These are phyloP conservation scores for Elegia similella DNA, from an alignment of 2,888 invertebrate genomes.

Conservation along the genomic window DNA sequence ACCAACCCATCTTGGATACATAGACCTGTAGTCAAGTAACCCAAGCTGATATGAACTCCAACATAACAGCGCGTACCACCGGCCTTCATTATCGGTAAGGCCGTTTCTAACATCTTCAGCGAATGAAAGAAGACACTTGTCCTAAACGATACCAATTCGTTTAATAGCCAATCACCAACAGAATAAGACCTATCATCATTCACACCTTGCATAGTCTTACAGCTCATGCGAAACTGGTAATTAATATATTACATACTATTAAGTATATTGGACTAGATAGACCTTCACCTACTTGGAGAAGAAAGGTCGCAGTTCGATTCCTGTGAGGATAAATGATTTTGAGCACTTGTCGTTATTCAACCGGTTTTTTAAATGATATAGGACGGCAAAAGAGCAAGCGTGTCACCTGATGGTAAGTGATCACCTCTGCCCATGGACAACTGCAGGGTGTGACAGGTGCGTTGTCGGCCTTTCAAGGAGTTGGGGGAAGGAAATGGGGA, in stretches of 20 bases:
- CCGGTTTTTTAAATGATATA: too few species aligned
- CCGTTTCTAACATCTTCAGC: conserved; percentile 21
- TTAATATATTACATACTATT: conserved; percentile 15
- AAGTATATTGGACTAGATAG: conserved; percentile 6
- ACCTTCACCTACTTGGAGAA: conserved; percentile 22
- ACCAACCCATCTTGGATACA: too few species aligned
- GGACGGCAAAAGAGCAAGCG: too few species aligned
- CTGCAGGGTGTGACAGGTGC: too few species aligned
- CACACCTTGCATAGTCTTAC: neutral
- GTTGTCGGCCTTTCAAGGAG: too few species aligned
- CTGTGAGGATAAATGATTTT: conserved; percentile 12
- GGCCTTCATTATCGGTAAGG: conserved; percentile 28
- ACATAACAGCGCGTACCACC: conserved; percentile 11
- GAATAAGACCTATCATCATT: conserved; percentile 19
- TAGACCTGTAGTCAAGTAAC: neutral
- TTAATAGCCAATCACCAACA: conserved; percentile 23
- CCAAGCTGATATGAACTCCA: neutral
- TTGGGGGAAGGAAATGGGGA: too few species aligned
- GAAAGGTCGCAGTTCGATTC: neutral
- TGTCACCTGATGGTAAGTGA: too few species aligned
- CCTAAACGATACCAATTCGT: conserved; percentile 22
- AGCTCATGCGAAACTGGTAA: conserved; percentile 6
- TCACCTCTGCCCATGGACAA: too few species aligned
- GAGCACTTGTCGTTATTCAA: neutral
- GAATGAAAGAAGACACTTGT: conserved; percentile 20